Evolutionary conservation across 2,797 vertebrate species (phyloP).

Genomic region (Thunnus albacares): DNA sequence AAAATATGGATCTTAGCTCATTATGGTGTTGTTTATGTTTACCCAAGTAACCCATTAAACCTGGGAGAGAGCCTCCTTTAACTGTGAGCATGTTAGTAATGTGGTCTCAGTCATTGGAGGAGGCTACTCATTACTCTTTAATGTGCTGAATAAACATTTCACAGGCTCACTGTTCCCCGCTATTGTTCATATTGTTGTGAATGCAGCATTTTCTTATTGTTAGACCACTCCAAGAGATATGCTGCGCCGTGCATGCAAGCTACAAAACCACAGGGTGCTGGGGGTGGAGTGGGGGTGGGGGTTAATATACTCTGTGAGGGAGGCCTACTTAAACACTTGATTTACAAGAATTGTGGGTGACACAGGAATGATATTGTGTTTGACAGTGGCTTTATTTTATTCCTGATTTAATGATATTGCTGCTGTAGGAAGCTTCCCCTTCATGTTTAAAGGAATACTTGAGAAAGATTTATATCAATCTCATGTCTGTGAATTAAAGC

Average conservation of each 20-base stretch:
- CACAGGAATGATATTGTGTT: neutral
- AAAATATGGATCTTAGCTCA: constrained; percentile 81
- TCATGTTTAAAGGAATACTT: neutral
- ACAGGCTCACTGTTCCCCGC: constrained; percentile 67
- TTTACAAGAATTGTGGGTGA: constrained; percentile 33
- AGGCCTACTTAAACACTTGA: constrained; percentile 26
- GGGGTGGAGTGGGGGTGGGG: constrained; percentile 18
- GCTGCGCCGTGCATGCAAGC: constrained; percentile 61
- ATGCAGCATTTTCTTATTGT: constrained; percentile 84
- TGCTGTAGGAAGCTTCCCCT: neutral
- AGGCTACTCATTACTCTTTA: constrained; percentile 85
- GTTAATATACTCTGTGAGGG: constrained; percentile 46
- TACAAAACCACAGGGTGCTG: constrained; percentile 57
- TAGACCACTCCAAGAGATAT: constrained; percentile 68
- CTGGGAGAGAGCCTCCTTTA: constrained; percentile 70
- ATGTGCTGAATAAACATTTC: constrained; percentile 88
- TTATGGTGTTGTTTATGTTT: constrained; percentile 85
- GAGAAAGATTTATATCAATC: neutral
- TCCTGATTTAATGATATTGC: neutral
- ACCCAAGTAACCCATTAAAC: constrained; percentile 82
- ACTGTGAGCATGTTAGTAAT: constrained; percentile 79
- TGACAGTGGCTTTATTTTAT: neutral
- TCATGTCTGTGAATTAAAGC: neutral
- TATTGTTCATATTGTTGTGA: constrained; percentile 87
- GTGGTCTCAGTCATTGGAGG: constrained; percentile 81